Evolutionary conservation across 2,797 vertebrate species (phyloP), one percentile per base, ranked within the genome.

Genomic region (Cottoperca gobio): DNA sequence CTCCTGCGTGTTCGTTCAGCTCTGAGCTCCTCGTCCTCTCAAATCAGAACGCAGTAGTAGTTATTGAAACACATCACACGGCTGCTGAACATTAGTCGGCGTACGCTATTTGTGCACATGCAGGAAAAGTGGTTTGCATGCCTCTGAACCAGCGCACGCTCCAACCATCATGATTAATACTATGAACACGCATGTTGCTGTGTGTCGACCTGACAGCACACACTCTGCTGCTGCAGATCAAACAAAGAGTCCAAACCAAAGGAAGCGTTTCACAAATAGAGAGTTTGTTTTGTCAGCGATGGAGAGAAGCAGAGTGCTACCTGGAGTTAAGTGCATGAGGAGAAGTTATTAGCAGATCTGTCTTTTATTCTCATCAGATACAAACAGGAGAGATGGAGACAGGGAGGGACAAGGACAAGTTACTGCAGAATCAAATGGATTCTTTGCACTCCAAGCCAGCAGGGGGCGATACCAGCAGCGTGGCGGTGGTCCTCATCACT

Each of bases 401-500:
- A 2, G 26, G 57, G 12, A 11, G 7, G 4, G 9, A 8, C 13
- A 39, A 23, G n/a, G 0, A 48, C 1, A 55, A 13, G 42, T 12
- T 8, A 40, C 13, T 23, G 14, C 13, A 23, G 11, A n/a, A n/a
- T 4, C 0, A 19, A 28, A 28, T 1, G 5, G 6, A 1, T 37
- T 37, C 8, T 50, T 23, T 55, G 12, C 16, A 37, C 64, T 43
- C 79, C 59, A 1, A 0, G 12, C 54, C 70, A 70, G 42, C 2
- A 55, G 79, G 60, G 42, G 80, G 70, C 74, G 31, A 3, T 31
- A 28, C 16, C 39, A 26, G 4, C 37, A n/a, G 6, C 7, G 33
- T 8, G 28, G n/a, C 24, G 23, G 13, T 1, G 4, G 5, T 4
- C 2, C 2, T 58, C 3, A 9, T n/a, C 3, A 3, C 63, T 2